phyloP scores from a whole-genome alignment of 2,888 invertebrate species.

The Meloe dianella region DNA sequence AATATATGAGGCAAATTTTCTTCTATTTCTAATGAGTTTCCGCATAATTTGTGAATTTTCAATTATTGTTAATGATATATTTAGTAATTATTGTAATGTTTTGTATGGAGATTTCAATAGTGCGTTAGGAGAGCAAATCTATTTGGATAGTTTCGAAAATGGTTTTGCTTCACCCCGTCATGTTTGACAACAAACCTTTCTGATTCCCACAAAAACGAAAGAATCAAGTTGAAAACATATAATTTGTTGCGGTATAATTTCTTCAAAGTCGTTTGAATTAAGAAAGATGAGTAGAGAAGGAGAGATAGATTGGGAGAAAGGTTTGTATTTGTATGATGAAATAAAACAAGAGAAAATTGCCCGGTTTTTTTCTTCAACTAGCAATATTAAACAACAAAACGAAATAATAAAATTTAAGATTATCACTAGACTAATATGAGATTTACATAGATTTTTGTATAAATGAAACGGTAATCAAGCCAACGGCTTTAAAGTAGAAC shows the following conservation, averaged over 20 bases:
- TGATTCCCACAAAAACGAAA: conserved; percentile 9
- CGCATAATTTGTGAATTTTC: not conserved
- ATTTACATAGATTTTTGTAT: conserved; percentile 27
- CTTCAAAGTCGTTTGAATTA: conserved; percentile 9
- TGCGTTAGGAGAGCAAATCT: conserved; percentile 8
- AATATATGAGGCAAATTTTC: not conserved
- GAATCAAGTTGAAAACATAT: conserved; percentile 13
- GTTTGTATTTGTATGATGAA: not conserved
- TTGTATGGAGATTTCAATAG: conserved; percentile 6
- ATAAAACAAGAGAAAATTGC: conserved; percentile 9
- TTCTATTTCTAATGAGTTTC: not conserved
- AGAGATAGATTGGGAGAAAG: not conserved
- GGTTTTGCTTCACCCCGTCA: not conserved
- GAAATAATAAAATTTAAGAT: not conserved
- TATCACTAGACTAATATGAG: not conserved
- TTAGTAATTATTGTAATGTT: too few relatives aligned
- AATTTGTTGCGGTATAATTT: conserved; percentile 17
- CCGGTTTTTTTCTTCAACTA: not conserved
- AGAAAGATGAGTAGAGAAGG: not conserved
- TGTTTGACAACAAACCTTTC: not conserved
- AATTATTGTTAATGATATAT: not conserved
- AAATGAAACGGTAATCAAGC: conserved; percentile 22
- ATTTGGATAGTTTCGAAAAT: not conserved
- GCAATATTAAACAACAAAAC: not conserved
- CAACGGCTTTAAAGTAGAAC: conserved; percentile 19